These are phyloP conservation scores for Chrysolina americana DNA, from an alignment of 2,888 invertebrate genomes.

Conservation along the genomic window DNA sequence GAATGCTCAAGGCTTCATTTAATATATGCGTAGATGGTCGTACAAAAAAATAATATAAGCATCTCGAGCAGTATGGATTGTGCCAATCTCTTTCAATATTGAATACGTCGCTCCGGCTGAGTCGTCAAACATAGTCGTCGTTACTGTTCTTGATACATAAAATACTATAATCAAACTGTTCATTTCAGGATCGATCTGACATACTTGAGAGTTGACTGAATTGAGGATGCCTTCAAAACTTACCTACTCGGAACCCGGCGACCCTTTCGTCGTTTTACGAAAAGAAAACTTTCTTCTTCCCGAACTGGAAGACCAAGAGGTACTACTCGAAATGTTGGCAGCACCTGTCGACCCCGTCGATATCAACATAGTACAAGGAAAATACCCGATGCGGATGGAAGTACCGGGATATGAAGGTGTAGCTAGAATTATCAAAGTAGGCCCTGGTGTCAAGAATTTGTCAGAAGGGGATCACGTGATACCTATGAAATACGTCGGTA, in stretches of 20 bases:
- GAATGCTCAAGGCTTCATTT: too few relatives aligned
- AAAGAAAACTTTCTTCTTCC: constrained; percentile 72
- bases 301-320: constrained; percentile 75
- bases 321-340: constrained; percentile 87
- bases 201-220: background rate
- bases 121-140: too few relatives aligned
- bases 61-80: too few relatives aligned
- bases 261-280: constrained; percentile 85
- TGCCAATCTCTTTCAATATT: too few relatives aligned
- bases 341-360: constrained; percentile 98
- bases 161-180: background rate
- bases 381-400: constrained; percentile 82
- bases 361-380: constrained; percentile 97
- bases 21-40: too few relatives aligned
- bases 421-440: constrained; percentile 83
- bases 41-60: too few relatives aligned
- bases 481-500: constrained; percentile 82
- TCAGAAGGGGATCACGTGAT: constrained; percentile 87
- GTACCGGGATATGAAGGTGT: constrained; percentile 96
- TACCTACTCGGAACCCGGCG: constrained; percentile 71
- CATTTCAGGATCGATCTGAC: background rate
- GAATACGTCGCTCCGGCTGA: too few relatives aligned
- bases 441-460: constrained; percentile 73
- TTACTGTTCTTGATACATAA: background rate
- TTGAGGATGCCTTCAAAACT: background rate